Base-by-base conservation (phyloP, 2,888 invertebrate species). In the Lepidocyrtoides sp. region DNA sequence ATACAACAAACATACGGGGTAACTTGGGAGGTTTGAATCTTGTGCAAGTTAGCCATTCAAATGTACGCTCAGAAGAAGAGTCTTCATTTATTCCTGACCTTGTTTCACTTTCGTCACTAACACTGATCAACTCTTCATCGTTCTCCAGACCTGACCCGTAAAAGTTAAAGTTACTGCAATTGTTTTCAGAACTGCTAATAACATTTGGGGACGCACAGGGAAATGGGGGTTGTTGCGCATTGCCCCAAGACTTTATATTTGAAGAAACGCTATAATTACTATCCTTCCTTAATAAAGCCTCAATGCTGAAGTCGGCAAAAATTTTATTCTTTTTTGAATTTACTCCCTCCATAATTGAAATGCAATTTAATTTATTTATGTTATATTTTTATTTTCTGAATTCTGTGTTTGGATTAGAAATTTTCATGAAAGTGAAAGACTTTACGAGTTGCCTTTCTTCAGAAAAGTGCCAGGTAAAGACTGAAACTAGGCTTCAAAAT, bases 1-100 rank as follows among this genome's bases (percentile, higher is more conserved):
- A 2, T 63, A 48, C 17, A 51, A 77, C 0, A 84, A 93, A 95
- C 96, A 96, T 96, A 96, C 97, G 96, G 94, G 97, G 97, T 75
- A 97, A 95, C 94, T 96, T 97, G 0, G 97, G 97, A 0, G 97
- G 97, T 93, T 96, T 96, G 94, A 97, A 97, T 91, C 97, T 96
- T 2, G 97, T 97, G 94, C 97, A 97, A 93, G 96, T 96, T 93
- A 97, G 95, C 97, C 97, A 97, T 4, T 92, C 88, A 87, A 93
- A 93, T 2, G 57, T 82, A n/a, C 23, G 2, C 2, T 60, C 41
- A 1, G 60, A 17, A 2, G 82, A 41, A 10, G 29, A n/a, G 20
- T 32, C 54, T 48, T 51, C 48, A 48, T 12, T 12, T 14, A 4
- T n/a, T n/a, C n/a, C 0, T 82, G 20, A 5, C 29, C 26, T n/a